These are phyloP conservation scores for Amblyteles armatorius DNA, from an alignment of 2,888 invertebrate genomes.

Conservation along the genomic window DNA sequence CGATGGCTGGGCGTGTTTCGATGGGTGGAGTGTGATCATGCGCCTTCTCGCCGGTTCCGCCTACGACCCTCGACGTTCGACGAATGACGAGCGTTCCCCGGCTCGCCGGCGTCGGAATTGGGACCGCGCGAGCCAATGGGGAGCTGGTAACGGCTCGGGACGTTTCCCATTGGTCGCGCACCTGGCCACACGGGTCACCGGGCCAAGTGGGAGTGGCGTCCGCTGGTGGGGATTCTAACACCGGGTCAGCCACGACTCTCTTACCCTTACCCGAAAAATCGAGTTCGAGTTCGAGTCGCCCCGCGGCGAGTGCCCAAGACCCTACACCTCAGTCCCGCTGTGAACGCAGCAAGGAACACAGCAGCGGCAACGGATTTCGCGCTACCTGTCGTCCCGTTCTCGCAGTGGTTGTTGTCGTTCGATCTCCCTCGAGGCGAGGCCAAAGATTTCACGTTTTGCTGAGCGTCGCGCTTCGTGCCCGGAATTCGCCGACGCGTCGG, in stretches of 20 bases:
- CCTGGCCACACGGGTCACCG: slow-evolving; percentile 14
- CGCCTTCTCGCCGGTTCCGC: slow-evolving; percentile 67
- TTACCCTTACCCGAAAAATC: slow-evolving; percentile 69
- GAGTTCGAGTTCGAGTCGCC: slow-evolving; percentile 82
- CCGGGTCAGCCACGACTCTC: slow-evolving; percentile 69
- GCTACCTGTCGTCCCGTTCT: slow-evolving; percentile 62
- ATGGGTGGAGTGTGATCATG: slow-evolving; percentile 72
- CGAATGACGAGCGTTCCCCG: slow-evolving; percentile 42
- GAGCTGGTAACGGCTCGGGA: slow-evolving; percentile 77
- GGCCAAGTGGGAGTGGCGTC: slow-evolving; percentile 64
- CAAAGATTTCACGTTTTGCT: slow-evolving; percentile 16
- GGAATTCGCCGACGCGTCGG: background rate
- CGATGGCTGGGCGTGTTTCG: slow-evolving; percentile 59
- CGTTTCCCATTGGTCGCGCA: slow-evolving; percentile 39
- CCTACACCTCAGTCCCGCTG: slow-evolving; percentile 84
- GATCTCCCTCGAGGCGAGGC: slow-evolving; percentile 10
- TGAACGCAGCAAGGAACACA: slow-evolving; percentile 83
- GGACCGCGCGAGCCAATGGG: slow-evolving; percentile 79
- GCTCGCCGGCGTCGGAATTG: slow-evolving; percentile 12
- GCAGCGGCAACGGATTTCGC: slow-evolving; percentile 71
- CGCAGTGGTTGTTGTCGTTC: slow-evolving; percentile 25
- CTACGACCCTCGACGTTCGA: slow-evolving; percentile 15
- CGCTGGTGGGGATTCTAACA: slow-evolving; percentile 61
- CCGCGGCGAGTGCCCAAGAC: slow-evolving; percentile 79
- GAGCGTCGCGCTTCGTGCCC: background rate